phyloP scores from a whole-genome alignment of 2,113 vertebrate genomes.

The Grantiella picta region DNA sequence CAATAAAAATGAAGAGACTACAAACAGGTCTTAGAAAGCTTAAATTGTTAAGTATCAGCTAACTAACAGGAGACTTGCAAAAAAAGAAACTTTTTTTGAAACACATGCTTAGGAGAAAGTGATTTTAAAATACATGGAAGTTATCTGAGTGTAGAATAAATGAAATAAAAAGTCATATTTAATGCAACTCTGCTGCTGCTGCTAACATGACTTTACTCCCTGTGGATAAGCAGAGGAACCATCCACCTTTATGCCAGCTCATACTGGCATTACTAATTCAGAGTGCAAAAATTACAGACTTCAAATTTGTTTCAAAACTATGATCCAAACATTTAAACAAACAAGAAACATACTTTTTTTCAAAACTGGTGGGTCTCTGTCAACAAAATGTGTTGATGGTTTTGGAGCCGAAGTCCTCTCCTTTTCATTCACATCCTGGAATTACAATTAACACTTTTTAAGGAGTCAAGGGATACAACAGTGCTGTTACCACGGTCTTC shows the following conservation, averaged over 20 bases:
- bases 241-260: not conserved
- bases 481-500: not conserved
- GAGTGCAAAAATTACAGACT: not conserved
- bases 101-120: not conserved
- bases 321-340: not conserved
- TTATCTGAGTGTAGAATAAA: not conserved
- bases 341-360: conserved; percentile 82
- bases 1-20: conserved; percentile 73
- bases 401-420: conserved; percentile 74
- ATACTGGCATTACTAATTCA: not conserved
- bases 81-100: not conserved
- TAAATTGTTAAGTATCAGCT: conserved; percentile 18
- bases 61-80: not conserved
- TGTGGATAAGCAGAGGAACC: not conserved
- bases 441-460: conserved; percentile 41
- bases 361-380: conserved; percentile 72
- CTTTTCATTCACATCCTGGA: conserved; percentile 71
- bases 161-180: not conserved
- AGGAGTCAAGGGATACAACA: not conserved
- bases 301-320: not conserved
- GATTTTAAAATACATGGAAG: not conserved
- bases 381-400: conserved; percentile 73
- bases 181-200: not conserved
- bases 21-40: conserved; percentile 19
- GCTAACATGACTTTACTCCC: not conserved